A percentile compares a stretch with the other conserved stretches of the same genome.
Conservation (phyloP, 2,113 vertebrate genomes). For the Mola mola region DNA sequence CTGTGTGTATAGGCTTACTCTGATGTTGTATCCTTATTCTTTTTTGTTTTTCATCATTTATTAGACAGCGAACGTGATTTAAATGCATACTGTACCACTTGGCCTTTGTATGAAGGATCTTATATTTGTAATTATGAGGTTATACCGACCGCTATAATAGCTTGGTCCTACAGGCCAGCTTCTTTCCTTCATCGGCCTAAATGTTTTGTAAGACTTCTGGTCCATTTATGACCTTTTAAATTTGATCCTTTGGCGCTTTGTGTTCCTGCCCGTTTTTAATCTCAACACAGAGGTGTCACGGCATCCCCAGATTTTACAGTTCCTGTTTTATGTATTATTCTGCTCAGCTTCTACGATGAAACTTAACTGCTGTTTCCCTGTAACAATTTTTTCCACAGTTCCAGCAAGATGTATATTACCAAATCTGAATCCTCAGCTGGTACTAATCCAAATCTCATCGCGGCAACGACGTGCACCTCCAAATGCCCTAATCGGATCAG, state of each 20-base stretch:
- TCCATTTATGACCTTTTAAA: constrained; percentile 6
- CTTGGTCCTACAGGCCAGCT: neutral
- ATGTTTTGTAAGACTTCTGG: neutral
- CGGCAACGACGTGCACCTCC: constrained; percentile 19
- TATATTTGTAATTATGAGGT: too few relatives aligned
- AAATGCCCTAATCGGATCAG: constrained; percentile 53
- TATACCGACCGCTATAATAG: neutral
- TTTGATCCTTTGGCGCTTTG: neutral
- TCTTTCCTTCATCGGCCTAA: neutral
- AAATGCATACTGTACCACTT: too few relatives aligned
- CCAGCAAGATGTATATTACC: too few relatives aligned
- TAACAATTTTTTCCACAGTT: too few relatives aligned
- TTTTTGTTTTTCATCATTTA: neutral
- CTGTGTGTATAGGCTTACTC: neutral
- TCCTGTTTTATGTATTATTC: too few relatives aligned
- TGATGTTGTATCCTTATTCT: neutral
- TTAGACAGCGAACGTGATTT: too few relatives aligned
- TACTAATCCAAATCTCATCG: constrained; percentile 51
- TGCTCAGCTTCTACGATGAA: too few relatives aligned
- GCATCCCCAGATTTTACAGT: neutral
- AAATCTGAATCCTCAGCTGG: constrained; percentile 31
- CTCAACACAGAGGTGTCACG: neutral
- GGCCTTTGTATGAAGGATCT: too few relatives aligned
- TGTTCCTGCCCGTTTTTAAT: neutral
- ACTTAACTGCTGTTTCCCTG: too few relatives aligned